A percentile compares a stretch with the other conserved stretches of the same genome.
Conservation (phyloP, 2,797 vertebrate species). For the Megalops cyprinoides region DNA sequence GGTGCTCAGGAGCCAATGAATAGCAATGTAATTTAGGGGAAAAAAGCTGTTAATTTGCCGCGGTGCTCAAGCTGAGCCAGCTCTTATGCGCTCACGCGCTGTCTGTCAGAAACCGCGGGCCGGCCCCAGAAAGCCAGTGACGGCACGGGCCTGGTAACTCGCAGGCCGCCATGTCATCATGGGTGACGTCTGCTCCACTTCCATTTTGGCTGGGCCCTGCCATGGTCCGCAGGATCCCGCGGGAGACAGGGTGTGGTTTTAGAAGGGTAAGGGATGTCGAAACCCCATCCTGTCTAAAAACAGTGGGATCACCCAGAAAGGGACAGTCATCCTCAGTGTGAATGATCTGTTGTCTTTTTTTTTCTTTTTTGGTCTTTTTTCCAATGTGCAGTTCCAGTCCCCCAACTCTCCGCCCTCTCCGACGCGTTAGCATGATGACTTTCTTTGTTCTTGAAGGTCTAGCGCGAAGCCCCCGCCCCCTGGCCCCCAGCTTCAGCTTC, state of each 20-base stretch:
- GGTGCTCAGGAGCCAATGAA: not conserved
- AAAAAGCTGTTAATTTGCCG: not conserved
- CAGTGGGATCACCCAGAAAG: not conserved
- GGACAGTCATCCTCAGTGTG: not conserved
- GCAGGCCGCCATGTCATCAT: too few species aligned
- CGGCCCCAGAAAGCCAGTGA: not conserved
- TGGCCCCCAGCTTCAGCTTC: not conserved
- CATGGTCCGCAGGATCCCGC: too few species aligned
- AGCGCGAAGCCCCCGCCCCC: not conserved
- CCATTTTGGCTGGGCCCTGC: too few species aligned
- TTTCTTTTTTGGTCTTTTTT: not conserved
- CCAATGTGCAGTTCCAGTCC: not conserved
- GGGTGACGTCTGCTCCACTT: too few species aligned
- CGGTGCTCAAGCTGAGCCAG: not conserved
- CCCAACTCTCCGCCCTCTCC: not conserved
- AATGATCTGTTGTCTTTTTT: not conserved
- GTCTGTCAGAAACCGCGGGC: not conserved
- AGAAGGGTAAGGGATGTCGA: too few species aligned
- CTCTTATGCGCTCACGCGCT: not conserved
- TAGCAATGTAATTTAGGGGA: not conserved
- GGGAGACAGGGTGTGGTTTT: too few species aligned
- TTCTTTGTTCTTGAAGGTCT: constrained; percentile 18
- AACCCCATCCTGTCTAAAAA: too few species aligned
- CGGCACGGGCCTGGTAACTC: too few species aligned
- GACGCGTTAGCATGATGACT: not conserved